These are phyloP conservation scores for Neotoxoptera formosana DNA, from an alignment of 1,140 invertebrate genomes.

Conservation along the genomic window DNA sequence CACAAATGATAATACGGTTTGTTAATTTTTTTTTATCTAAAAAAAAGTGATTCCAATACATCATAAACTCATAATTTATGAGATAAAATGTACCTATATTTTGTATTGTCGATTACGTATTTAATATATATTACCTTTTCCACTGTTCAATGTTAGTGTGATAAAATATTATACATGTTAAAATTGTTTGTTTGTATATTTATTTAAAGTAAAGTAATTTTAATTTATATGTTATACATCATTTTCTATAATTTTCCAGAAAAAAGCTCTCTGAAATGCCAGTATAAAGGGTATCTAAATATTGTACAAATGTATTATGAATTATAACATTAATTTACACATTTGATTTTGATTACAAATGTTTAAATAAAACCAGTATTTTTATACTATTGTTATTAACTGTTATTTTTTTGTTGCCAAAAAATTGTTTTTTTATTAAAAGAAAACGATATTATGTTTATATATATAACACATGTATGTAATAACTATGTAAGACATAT, in stretches of 20 bases:
- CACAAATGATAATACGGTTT: neutral
- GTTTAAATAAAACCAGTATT: neutral
- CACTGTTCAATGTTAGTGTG: neutral
- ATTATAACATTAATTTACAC: neutral
- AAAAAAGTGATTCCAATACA: neutral
- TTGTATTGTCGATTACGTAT: neutral
- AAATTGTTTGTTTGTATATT: conserved; percentile 7
- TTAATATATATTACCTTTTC: neutral
- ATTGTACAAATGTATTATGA: neutral
- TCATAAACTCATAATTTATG: neutral
- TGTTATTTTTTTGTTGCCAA: neutral
- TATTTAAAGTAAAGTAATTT: conserved; percentile 28
- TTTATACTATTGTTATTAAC: neutral
- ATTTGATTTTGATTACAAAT: neutral
- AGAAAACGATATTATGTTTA: too few relatives aligned
- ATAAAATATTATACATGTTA: neutral
- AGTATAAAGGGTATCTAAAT: neutral
- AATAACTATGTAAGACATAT: too few relatives aligned
- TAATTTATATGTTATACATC: neutral
- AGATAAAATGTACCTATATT: neutral
- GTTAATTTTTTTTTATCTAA: neutral
- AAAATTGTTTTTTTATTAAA: too few relatives aligned
- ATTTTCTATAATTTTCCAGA: neutral
- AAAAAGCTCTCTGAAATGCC: neutral
- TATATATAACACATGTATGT: too few relatives aligned